A percentile compares a stretch with the other conserved stretches of the same genome.
phyloP scores from a whole-genome alignment of 2,888 invertebrate genomes.

The Anodontia alba region DNA sequence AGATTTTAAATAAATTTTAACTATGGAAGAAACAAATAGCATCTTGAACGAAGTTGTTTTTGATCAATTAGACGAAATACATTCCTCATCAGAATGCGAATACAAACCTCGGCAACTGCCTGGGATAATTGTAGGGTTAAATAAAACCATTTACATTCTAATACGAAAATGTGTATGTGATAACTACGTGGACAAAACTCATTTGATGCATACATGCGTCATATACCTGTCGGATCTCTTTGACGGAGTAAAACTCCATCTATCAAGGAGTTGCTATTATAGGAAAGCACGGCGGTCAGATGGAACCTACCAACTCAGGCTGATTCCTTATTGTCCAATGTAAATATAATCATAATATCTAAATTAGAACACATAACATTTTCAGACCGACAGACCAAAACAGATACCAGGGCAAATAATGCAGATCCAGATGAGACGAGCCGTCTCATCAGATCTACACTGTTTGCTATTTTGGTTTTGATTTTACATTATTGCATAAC shows the following conservation, averaged over 20 bases:
- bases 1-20: too few species aligned
- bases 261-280: background rate
- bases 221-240: background rate
- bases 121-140: background rate
- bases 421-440: too few species aligned
- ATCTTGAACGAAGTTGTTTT: too few species aligned
- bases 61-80: too few species aligned
- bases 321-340: background rate
- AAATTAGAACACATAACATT: too few species aligned
- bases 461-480: too few species aligned
- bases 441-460: too few species aligned
- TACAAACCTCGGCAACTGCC: background rate
- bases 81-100: background rate
- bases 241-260: background rate
- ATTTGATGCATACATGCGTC: background rate
- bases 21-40: too few species aligned
- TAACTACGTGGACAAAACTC: background rate
- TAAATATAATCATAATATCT: too few species aligned
- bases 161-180: background rate
- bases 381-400: too few species aligned
- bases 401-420: too few species aligned
- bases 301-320: background rate
- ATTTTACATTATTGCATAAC: too few species aligned
- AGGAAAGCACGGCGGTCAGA: background rate
- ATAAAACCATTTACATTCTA: background rate